Percentiles rank a stretch among this genome's conserved stretches.
phyloP scores from a whole-genome alignment of 1,140 invertebrate species.

The Melitaea cinxia region DNA sequence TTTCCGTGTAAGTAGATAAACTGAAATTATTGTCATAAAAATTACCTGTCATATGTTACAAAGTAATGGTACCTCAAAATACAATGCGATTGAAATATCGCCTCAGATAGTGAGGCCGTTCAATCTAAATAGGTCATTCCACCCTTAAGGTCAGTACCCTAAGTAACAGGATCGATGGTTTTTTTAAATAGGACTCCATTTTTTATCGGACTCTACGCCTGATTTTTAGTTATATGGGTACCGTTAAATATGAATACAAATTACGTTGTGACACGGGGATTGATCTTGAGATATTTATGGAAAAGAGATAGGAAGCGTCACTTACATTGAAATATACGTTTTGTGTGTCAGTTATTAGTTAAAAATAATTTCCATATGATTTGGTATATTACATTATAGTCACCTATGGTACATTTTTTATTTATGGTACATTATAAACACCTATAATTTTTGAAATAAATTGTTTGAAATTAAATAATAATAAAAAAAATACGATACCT shows the following conservation, averaged over 20 bases:
- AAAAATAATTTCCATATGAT: no score
- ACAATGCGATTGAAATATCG: slow-evolving; percentile 28
- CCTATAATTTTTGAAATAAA: no score
- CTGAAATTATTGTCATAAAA: not conserved
- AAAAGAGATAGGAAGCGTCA: not conserved
- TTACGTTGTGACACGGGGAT: slow-evolving; percentile 37
- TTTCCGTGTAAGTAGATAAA: slow-evolving; percentile 6
- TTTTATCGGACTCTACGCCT: slow-evolving; percentile 71
- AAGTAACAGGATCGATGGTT: slow-evolving; percentile 72
- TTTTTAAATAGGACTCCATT: slow-evolving; percentile 67
- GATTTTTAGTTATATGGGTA: slow-evolving; percentile 71
- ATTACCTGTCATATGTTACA: not conserved
- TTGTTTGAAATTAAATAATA: no score
- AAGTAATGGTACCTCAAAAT: not conserved
- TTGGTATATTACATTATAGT: no score
- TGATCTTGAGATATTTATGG: slow-evolving; percentile 21
- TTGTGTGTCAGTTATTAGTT: no score
- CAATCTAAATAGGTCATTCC: slow-evolving; percentile 76
- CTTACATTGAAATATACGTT: not conserved
- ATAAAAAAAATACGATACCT: no score
- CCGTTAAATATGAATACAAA: slow-evolving; percentile 61
- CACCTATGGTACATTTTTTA: no score
- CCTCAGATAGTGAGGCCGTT: slow-evolving; percentile 64
- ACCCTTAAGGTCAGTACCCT: slow-evolving; percentile 72
- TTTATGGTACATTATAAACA: no score